Evolutionary conservation across 2,797 vertebrate genomes (phyloP), one percentile per base, ranked within the genome.

Genomic region (Hafferia zeledoni): DNA sequence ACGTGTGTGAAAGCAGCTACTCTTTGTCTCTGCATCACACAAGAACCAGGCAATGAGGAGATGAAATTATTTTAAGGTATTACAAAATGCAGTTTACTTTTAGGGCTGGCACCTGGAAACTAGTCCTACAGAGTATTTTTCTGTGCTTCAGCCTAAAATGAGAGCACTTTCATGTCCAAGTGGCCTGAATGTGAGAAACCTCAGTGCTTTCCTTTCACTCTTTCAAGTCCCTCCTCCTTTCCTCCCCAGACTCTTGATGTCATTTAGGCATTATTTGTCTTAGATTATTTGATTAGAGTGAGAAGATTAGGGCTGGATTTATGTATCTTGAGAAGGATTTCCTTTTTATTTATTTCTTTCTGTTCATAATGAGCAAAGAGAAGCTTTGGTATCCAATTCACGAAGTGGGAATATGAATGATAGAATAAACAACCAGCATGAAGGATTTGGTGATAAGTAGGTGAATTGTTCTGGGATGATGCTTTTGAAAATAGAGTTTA

Each of bases 401-500:
- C 24, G 10, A 70, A 69, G 43, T 25, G 68, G 91, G 50, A n/a
- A 12, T 37, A 11, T 12, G 53, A 80, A 67, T 39, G 69, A 65
- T 60, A 16, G 10, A 59, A 91, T 87, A 77, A 46, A 92, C 89
- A 93, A 85, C 64, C 67, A 75, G 52, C 53, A 91, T 92, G 37
- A 77, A 84, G 74, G 56, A 90, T 87, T 89, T 89, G 77, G 65
- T 94, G 67, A 47, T 87, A 76, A 94, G 81, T 65, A 81, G 70
- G 44, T 79, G 91, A 90, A 87, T 93, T 92, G 87, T 91, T 93
- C 80, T 88, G 83, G 61, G 59, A 85, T 87, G 84, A 81, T 75
- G 67, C 92, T 95, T 95, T 94, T 84, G 61, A 78, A 97, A 97
- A 89, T 19, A 69, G 81, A 83, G 19, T 85, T 93, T 68, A 64